These are phyloP conservation scores for Rhabdomys dilectus DNA, from an alignment of 2,113 vertebrate species.

Conservation along the genomic window DNA sequence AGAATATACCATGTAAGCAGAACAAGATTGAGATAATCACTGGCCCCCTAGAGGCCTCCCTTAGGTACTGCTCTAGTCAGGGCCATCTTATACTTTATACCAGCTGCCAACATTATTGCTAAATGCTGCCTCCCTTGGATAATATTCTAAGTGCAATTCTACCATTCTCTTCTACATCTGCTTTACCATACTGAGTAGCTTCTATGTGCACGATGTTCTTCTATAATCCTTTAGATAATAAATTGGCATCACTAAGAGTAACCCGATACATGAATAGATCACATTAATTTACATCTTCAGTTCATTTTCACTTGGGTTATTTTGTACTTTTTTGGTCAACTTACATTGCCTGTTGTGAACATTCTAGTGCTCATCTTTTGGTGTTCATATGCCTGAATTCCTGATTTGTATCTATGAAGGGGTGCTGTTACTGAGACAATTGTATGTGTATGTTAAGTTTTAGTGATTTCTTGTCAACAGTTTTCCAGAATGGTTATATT, in stretches of 20 bases:
- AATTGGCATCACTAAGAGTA: not conserved
- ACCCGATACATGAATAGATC: not conserved
- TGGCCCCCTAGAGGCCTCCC: not conserved
- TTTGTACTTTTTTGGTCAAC: not conserved
- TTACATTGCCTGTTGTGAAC: not conserved
- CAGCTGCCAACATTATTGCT: not conserved
- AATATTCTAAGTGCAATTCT: not conserved
- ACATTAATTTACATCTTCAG: not conserved
- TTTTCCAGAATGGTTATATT: not conserved
- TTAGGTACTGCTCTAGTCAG: not conserved
- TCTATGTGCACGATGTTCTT: not conserved
- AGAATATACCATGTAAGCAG: not conserved
- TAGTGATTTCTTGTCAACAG: not conserved
- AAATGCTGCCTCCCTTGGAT: not conserved
- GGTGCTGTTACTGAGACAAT: not conserved
- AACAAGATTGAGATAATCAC: not conserved
- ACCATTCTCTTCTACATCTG: not conserved
- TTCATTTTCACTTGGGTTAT: not conserved
- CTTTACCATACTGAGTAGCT: not conserved
- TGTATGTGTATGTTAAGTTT: not conserved
- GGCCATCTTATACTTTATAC: accelerated
- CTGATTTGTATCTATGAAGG: not conserved
- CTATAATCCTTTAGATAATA: not conserved
- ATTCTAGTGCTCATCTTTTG: not conserved
- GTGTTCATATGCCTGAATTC: not conserved